Conservation (phyloP, 2,888 invertebrate genomes). For the Sclerodermus sp. region DNA sequence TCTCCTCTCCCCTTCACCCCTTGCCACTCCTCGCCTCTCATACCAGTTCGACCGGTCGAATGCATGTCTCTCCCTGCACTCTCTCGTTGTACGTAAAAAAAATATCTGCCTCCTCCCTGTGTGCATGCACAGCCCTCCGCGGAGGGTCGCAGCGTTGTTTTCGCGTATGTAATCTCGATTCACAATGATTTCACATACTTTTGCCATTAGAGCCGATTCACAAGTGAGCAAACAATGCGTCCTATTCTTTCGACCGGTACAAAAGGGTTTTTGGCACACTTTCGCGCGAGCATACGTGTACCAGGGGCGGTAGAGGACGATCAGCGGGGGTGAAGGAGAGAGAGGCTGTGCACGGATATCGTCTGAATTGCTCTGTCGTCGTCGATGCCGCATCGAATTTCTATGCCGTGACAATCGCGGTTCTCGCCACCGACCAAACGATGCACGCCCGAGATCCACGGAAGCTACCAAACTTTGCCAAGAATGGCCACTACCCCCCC, state of each 20-base stretch:
- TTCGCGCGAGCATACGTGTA: slow-evolving; percentile 26
- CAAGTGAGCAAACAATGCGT: slow-evolving; percentile 50
- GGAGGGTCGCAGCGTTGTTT: slow-evolving; percentile 42
- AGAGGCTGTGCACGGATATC: slow-evolving; percentile 3
- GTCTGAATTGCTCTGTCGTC: slow-evolving; percentile 39
- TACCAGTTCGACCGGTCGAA: slow-evolving; percentile 27
- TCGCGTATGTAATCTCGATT: slow-evolving; percentile 54
- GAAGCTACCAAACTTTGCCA: no score
- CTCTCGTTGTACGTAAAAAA: slow-evolving; percentile 7
- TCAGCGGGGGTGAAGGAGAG: slow-evolving; percentile 7
- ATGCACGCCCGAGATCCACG: no score
- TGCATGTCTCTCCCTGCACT: slow-evolving; percentile 39
- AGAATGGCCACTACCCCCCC: no score
- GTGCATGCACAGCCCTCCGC: slow-evolving; percentile 13
- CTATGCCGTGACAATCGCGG: slow-evolving; percentile 37
- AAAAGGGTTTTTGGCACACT: slow-evolving; percentile 43
- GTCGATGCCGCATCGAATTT: slow-evolving; percentile 39
- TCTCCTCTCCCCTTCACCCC: slow-evolving; percentile 28
- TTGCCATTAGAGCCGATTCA: slow-evolving; percentile 54
- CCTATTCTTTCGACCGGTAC: slow-evolving; percentile 40
- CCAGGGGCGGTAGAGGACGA: slow-evolving; percentile 8
- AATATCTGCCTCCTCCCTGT: slow-evolving; percentile 34
- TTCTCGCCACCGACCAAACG: slow-evolving; percentile 30
- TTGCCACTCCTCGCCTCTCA: slow-evolving; percentile 23
- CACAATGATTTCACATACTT: slow-evolving; percentile 56